Evolutionary conservation across 92 coral and sea anemone species (phyloP).

Genomic region (Porites divaricata): DNA sequence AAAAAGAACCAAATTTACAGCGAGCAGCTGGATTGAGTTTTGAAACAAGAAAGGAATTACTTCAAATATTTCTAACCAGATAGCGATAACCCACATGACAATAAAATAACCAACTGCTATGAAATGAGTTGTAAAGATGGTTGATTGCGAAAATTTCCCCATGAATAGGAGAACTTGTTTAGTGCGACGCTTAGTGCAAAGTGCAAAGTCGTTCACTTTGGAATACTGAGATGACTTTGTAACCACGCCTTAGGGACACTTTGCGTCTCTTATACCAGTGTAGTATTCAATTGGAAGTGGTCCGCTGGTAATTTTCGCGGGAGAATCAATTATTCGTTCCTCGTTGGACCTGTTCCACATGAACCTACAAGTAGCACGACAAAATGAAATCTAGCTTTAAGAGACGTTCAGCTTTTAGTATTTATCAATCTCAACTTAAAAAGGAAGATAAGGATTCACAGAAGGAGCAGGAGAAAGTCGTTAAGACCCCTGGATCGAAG

Average conservation of each 20-base stretch:
- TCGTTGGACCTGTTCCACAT: not conserved
- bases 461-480: constrained; percentile 39
- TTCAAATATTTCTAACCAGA: constrained; percentile 58
- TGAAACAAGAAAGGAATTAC: constrained; percentile 69
- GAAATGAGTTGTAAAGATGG: constrained; percentile 24
- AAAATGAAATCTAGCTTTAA: constrained; percentile 38
- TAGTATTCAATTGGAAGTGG: not conserved
- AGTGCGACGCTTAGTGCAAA: no score
- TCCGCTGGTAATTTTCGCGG: constrained; percentile 42
- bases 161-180: not conserved
- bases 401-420: constrained; percentile 82
- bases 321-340: constrained; percentile 9
- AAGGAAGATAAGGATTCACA: constrained; percentile 26
- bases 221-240: not conserved
- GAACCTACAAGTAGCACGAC: not conserved
- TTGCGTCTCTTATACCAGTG: not conserved
- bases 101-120: constrained; percentile 37
- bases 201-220: not conserved
- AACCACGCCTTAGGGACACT: constrained; percentile 4
- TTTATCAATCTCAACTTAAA: constrained; percentile 50
- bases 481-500: constrained; percentile 38
- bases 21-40: constrained; percentile 27
- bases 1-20: constrained; percentile 42
- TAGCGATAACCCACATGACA: not conserved
- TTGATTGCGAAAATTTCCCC: constrained; percentile 7